These are phyloP conservation scores for Pogonognathellus flavescens DNA, from an alignment of 1,140 invertebrate species.

Conservation along the genomic window DNA sequence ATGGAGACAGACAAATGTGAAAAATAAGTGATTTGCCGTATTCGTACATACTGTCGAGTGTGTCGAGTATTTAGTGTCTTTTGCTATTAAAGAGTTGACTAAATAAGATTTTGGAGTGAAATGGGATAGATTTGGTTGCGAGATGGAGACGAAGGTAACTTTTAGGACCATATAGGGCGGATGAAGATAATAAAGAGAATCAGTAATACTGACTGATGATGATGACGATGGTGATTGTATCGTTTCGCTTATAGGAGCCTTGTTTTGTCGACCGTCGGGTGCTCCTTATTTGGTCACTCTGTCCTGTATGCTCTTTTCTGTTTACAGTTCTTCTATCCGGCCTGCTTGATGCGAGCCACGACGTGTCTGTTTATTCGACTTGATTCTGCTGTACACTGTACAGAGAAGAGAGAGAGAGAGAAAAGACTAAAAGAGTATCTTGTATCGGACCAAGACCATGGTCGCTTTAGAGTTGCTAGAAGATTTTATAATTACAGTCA, in stretches of 20 bases:
- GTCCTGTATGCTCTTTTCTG: slow-evolving; percentile 32
- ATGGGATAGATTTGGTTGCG: slow-evolving; percentile 12
- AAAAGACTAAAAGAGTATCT: no score
- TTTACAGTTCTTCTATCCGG: slow-evolving; percentile 7
- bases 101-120: slow-evolving; percentile 27
- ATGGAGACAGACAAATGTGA: no score
- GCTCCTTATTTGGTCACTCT: slow-evolving; percentile 26
- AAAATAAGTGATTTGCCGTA: no score
- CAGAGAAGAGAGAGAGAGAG: no score
- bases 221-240: slow-evolving; percentile 14
- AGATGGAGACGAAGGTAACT: slow-evolving; percentile 16
- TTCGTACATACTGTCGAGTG: no score
- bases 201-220: slow-evolving; percentile 30
- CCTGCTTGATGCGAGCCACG: no score
- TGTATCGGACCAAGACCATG: no score
- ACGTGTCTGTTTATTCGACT: no score
- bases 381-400: no score
- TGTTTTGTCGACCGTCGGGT: slow-evolving; percentile 18
- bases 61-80: no score
- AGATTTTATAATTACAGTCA: slow-evolving; percentile 11
- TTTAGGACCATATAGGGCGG: slow-evolving; percentile 15
- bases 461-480: no score
- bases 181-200: slow-evolving; percentile 28
- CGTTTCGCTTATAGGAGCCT: slow-evolving; percentile 9
- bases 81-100: not conserved